Evolutionary conservation across 1,140 invertebrate genomes (phyloP), one percentile per base, ranked within the genome.

Genomic region (Formica exsecta): DNA sequence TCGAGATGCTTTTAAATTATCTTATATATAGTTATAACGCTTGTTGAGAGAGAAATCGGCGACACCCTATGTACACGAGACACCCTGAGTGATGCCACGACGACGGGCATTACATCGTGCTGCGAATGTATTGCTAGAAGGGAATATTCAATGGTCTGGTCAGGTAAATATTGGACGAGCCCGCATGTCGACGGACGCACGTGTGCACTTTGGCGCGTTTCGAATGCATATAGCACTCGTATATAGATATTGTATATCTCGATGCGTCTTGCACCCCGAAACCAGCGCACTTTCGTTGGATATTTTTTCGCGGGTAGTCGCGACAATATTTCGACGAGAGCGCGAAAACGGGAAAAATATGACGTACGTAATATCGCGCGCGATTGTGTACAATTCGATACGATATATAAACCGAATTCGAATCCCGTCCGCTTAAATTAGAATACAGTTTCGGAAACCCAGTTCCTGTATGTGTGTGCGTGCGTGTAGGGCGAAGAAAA

Each of bases 91-190:
- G 79, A 66, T 65, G 71, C 71, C 75, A 83, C 86, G 59, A 86
- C 77, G 73, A 64, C 74, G 86, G 77, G 83, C 87, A 87, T 92
- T 93, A 92, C 92, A 76, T 77, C 87, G 90, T 92, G 89, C 87
- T 92, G 73, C 66, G 89, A 91, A 92, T 92, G 90, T 91, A 92
- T 92, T 89, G 90, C 87, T 62, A 86, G 86, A 44, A 61, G 76
- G 62, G 93, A 93, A 93, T 93, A 93, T 92, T 93, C 91, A 92
- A 93, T 93, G 86, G 85, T 85, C 86, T 90, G 88, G 88, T 87
- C 87, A 89, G 88, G 87, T 93, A 93, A 93, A 94, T 94, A 93
- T 93, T 93, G 87, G 79, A 94, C 93, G 91, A 93, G 87, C 70
- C 73, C 48, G 44, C 65, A 62, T 71, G 76, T 85, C 83, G 68